Conservation (phyloP, 1,140 invertebrate species). For the Calephelis nemesis region DNA sequence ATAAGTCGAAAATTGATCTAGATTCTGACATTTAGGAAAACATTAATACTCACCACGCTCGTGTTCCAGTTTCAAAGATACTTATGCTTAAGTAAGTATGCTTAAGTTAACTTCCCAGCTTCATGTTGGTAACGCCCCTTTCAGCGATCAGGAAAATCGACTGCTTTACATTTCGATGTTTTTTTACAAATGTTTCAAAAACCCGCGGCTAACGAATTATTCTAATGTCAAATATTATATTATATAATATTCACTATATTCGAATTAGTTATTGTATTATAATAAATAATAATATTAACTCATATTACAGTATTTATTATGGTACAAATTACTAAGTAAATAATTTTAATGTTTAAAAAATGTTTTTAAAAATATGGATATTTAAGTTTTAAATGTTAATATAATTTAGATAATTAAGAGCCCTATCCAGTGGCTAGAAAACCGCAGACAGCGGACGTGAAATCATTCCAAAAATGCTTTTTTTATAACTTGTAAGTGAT, state of each 20-base stretch:
- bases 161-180: no score
- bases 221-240: background rate
- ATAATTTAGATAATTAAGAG: background rate
- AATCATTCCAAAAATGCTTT: slow-evolving; percentile 13
- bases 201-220: background rate
- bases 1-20: no score
- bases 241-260: background rate
- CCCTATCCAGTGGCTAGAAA: background rate
- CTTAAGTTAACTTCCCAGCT: no score
- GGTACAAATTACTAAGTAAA: background rate
- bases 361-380: background rate
- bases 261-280: background rate
- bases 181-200: background rate
- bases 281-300: slow-evolving; percentile 3
- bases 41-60: no score
- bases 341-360: background rate
- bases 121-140: no score
- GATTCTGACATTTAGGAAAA: no score
- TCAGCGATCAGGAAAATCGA: no score
- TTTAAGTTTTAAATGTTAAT: no score
- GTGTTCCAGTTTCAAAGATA: no score
- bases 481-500: slow-evolving; percentile 1
- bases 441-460: background rate
- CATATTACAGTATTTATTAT: slow-evolving; percentile 4
- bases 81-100: no score